A percentile compares a stretch with the other conserved stretches of the same genome.
phyloP scores from a whole-genome alignment of 1,140 invertebrate species.

The Leptoteleia sp. region DNA sequence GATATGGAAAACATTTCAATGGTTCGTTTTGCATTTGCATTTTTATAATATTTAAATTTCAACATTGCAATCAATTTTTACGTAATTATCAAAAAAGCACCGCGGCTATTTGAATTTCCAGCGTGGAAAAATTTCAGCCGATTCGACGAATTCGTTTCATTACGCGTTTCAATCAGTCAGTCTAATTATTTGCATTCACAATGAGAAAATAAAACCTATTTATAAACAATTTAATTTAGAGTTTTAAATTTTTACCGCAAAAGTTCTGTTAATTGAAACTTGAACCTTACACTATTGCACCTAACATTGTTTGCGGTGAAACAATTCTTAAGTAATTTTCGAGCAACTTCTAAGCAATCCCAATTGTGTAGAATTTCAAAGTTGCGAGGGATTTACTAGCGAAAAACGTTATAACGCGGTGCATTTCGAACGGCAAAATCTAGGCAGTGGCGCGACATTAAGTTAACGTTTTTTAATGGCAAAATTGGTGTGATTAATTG shows the following conservation, averaged over 20 bases:
- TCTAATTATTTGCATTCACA: too few relatives aligned
- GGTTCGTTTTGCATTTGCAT: slow-evolving; percentile 16
- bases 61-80: neutral
- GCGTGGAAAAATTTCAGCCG: too few relatives aligned
- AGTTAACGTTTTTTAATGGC: neutral
- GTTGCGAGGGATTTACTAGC: too few relatives aligned
- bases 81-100: too few relatives aligned
- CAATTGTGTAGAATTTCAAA: too few relatives aligned
- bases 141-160: too few relatives aligned
- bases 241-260: too few relatives aligned
- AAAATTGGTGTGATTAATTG: slow-evolving; percentile 16
- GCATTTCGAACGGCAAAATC: neutral
- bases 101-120: too few relatives aligned
- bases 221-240: too few relatives aligned
- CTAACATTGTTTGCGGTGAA: neutral
- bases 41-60: slow-evolving; percentile 15
- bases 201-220: too few relatives aligned
- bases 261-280: neutral
- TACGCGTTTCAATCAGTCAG: too few relatives aligned
- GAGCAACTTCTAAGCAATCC: neutral
- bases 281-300: neutral
- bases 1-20: slow-evolving; percentile 24
- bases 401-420: neutral
- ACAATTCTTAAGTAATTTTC: slow-evolving; percentile 1
- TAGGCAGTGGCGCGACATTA: slow-evolving; percentile 1